Evolutionary conservation across 2,113 vertebrate genomes (phyloP), one percentile per base, ranked within the genome.

Genomic region (Vireo altiloquus): DNA sequence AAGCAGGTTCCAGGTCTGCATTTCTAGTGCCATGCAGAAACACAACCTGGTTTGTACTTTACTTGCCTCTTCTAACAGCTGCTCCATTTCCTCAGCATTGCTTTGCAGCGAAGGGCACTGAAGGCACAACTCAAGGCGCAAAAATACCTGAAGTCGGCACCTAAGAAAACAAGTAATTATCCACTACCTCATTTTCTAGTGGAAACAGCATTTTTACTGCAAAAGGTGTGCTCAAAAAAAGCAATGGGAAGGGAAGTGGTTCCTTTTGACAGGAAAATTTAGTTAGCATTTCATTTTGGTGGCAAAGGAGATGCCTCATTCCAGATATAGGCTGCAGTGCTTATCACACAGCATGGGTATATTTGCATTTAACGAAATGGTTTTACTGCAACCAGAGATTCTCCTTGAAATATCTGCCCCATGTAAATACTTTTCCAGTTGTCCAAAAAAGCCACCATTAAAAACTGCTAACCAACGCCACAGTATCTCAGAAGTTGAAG

Each of bases 41-140:
- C 27, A 31, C 24, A 84, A 17, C 25, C 14, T 54, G 28, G 37
- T 61, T 50, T 46, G 4, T 18, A 27, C 11, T 31, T 53, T 18
- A 96, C 96, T 97, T 96, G 98, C 99, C 98, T 99, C 99, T 92
- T 99, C 99, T 47, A 98, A 97, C 42, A 98, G 94, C 71, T 98
- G 97, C 44, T 99, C 99, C 92, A 96, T 76, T 64, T 98, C 96
- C 8, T 98, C 97, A 27, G 63, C 5, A 16, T 91, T 97, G 13
- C 94, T 96, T 37, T 97, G 97, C 23, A 98, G 21, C 0, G 92
- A 96, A 46, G 98, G 97, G 74, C 97, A 97, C 89, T 98, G 98
- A 65, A 97, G 96, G 91, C 98, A 99, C 80, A 99, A 75, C 97
- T 99, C 99, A 78, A 99, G 94, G 86, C 98, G 98, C 52, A 99